Evolutionary conservation across 2,888 invertebrate species (phyloP).

Genomic region (Autographa pulchrina): DNA sequence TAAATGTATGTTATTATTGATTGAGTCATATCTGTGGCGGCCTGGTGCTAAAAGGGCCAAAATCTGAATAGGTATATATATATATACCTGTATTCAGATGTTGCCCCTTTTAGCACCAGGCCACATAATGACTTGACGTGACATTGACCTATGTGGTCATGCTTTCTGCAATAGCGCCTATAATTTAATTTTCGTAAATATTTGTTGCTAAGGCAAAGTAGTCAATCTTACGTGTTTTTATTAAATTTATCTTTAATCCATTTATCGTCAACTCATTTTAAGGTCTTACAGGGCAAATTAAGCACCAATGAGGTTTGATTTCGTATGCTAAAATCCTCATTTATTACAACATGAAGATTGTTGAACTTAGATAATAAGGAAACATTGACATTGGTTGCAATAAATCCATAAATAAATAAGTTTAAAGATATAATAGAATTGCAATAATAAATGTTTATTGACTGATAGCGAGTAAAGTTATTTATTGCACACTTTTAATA

Average conservation of each 20-base stretch:
- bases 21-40: too few relatives aligned
- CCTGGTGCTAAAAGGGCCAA: too few relatives aligned
- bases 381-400: conserved; percentile 27
- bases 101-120: too few relatives aligned
- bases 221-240: not conserved
- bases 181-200: not conserved
- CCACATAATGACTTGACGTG: too few relatives aligned
- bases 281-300: not conserved
- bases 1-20: too few relatives aligned
- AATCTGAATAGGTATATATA: too few relatives aligned
- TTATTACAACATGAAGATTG: not conserved
- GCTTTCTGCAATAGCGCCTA: too few relatives aligned
- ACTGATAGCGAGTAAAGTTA: conserved; percentile 24
- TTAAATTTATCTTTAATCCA: not conserved
- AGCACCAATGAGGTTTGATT: conserved; percentile 17
- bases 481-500: conserved; percentile 28
- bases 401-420: conserved; percentile 42
- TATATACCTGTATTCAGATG: too few relatives aligned
- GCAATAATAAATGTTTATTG: conserved; percentile 39
- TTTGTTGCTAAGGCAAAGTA: not conserved
- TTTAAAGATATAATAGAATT: conserved; percentile 20
- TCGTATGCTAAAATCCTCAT: conserved; percentile 6
- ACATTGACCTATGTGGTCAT: too few relatives aligned
- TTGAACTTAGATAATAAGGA: conserved; percentile 18
- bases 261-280: not conserved